Conservation (phyloP, 2,797 vertebrate species). For the Xiphophorus birchmanni region DNA sequence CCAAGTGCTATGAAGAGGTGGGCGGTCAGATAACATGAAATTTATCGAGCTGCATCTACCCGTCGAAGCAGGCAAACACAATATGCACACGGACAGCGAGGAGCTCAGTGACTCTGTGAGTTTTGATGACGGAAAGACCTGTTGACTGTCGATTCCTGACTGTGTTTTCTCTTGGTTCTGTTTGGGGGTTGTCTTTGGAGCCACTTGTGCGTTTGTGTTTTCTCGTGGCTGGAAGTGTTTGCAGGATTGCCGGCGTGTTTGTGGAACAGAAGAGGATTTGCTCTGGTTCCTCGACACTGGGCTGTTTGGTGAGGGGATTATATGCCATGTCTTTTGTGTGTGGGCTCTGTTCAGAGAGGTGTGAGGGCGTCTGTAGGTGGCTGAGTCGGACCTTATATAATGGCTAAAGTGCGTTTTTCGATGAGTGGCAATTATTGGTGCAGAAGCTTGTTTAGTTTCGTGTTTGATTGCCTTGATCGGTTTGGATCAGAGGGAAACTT, state of each 20-base stretch:
- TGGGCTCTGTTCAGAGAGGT: constrained; percentile 29
- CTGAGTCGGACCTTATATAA: constrained; percentile 59
- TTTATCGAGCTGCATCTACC: constrained; percentile 77
- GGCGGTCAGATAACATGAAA: constrained; percentile 84
- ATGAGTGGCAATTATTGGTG: constrained; percentile 40
- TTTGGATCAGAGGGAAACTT: constrained; percentile 29
- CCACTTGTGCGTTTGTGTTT: constrained; percentile 24
- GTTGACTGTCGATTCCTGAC: constrained; percentile 57
- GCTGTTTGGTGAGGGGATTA: constrained; percentile 51
- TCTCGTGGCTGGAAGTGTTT: constrained; percentile 12
- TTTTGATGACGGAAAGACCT: constrained; percentile 58
- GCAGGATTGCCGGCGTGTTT: constrained; percentile 32
- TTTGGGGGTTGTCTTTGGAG: constrained; percentile 21
- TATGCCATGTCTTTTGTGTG: constrained; percentile 38
- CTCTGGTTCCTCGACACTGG: constrained; percentile 42
- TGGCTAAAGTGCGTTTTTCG: constrained; percentile 39
- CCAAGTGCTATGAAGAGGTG: constrained; percentile 82
- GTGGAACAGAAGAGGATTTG: constrained; percentile 36
- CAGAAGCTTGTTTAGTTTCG: constrained; percentile 13
- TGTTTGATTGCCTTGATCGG: constrained; percentile 21
- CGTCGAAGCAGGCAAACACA: constrained; percentile 79
- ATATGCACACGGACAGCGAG: constrained; percentile 81
- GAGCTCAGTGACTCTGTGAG: constrained; percentile 80
- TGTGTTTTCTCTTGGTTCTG: constrained; percentile 18
- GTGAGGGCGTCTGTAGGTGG: constrained; percentile 67